These are phyloP conservation scores for Rotaria socialis DNA, from an alignment of 2,888 invertebrate genomes.

Conservation along the genomic window DNA sequence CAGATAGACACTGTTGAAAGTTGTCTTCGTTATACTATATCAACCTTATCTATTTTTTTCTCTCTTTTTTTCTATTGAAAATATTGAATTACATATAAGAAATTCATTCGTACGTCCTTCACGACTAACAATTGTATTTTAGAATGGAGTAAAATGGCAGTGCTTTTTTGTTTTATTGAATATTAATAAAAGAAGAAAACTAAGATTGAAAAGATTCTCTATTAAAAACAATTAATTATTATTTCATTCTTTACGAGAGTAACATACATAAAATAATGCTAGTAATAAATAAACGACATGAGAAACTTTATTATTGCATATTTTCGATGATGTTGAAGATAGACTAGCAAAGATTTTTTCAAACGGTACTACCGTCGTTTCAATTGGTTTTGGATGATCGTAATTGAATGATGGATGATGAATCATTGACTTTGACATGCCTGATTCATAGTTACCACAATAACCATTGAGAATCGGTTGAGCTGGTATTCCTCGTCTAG, in stretches of 20 bases:
- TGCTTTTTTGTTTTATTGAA: background rate
- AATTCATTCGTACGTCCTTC: background rate
- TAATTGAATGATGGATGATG: constrained; percentile 44
- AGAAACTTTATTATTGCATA: background rate
- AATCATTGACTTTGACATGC: constrained; percentile 49
- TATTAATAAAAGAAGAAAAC: background rate
- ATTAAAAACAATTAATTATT: too few species aligned
- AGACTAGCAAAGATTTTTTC: background rate
- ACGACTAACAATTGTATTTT: background rate
- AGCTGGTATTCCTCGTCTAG: constrained; percentile 56
- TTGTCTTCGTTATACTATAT: background rate
- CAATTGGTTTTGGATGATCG: background rate
- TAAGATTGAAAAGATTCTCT: too few species aligned
- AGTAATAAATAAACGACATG: background rate
- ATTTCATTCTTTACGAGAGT: background rate
- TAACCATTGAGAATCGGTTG: constrained; percentile 55
- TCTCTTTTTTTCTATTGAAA: background rate
- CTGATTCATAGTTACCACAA: constrained; percentile 55
- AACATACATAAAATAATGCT: background rate
- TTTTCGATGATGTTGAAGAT: background rate
- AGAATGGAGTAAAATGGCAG: background rate
- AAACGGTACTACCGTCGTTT: background rate
- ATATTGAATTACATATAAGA: background rate
- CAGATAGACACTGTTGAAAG: background rate
- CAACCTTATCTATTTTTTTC: background rate